phyloP scores from a whole-genome alignment of 1,140 invertebrate species.

The Ptiloglossa arizonensis region DNA sequence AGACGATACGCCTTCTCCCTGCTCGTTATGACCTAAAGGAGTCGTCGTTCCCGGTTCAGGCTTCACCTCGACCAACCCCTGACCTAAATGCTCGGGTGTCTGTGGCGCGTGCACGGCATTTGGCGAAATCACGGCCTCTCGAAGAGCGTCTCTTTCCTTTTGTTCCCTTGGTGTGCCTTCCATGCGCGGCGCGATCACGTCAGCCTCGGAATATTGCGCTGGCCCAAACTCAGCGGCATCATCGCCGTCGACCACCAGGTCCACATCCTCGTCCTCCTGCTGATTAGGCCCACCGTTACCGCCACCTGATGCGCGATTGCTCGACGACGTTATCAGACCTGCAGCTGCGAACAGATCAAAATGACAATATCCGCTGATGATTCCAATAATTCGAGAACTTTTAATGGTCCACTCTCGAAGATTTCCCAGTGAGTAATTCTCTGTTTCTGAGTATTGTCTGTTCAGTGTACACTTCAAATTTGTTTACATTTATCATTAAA shows the following conservation, averaged over 20 bases:
- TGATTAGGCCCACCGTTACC: constrained; percentile 81
- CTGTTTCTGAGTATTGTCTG: no score
- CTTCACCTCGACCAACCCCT: constrained; percentile 77
- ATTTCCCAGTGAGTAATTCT: no score
- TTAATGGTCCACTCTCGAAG: no score
- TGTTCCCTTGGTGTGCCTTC: constrained; percentile 83
- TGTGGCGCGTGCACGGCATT: constrained; percentile 66
- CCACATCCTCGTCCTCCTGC: constrained; percentile 89
- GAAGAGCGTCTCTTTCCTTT: constrained; percentile 83
- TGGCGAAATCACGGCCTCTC: constrained; percentile 84
- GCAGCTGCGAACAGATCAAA: constrained; percentile 70
- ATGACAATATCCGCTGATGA: neutral
- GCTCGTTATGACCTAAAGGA: constrained; percentile 66
- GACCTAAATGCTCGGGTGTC: constrained; percentile 56
- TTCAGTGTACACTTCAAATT: no score
- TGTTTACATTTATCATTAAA: no score
- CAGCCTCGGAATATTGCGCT: constrained; percentile 90
- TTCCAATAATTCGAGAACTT: no score
- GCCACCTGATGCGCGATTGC: constrained; percentile 74
- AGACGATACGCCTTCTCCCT: constrained; percentile 78
- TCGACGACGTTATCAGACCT: constrained; percentile 83
- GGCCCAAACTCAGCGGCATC: constrained; percentile 90
- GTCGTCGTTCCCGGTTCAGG: constrained; percentile 77
- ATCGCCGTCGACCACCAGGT: constrained; percentile 90
- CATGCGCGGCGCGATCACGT: constrained; percentile 85